Evolutionary conservation across 2,888 invertebrate genomes (phyloP), one percentile per base, ranked within the genome.

Genomic region (Tachystola acroxantha): DNA sequence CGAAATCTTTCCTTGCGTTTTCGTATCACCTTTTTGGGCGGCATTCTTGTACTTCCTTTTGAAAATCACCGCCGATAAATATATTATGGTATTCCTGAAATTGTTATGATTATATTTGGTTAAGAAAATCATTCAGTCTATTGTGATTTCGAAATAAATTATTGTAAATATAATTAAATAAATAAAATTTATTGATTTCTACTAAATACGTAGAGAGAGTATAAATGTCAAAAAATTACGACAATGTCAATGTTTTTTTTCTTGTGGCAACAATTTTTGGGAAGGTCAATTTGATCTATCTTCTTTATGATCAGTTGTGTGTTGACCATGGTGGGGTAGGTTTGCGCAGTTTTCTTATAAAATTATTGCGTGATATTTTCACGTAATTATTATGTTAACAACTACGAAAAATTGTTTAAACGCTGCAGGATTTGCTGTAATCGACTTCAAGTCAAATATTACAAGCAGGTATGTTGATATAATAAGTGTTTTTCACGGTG

Each of bases 321-420:
- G 54, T 61, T 64, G 63, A 65, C 52, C 57, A 64, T 70, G 64
- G 42, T 53, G 45, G 53, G 60, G 64, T 53, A 53, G 55, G 70
- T 59, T n/a, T 56, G 50, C 44, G 63, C 53, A 58, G 56, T 39
- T 39, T 57, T 47, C 45, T 35, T 36, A 46, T 33, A 64, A 45
- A 57, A 52, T 56, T 57, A 61, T 64, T 68, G 53, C 63, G 66
- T 69, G 46, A 50, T 55, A 50, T 40, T 40, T 40, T 39, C 37
- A 48, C 59, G 59, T 58, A 63, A 68, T 57, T 65, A 71, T 48
- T 63, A 76, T 74, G 70, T 58, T 57, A 16, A 62, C 45, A 48
- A 53, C 48, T 43, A 37, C 46, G 48, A 37, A 57, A 63, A 53
- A 45, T 50, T 43, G 48, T 40, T 46, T 40, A 63, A 39, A 53